Conservation (phyloP, 2,888 invertebrate species). For the Theristus sp. region DNA sequence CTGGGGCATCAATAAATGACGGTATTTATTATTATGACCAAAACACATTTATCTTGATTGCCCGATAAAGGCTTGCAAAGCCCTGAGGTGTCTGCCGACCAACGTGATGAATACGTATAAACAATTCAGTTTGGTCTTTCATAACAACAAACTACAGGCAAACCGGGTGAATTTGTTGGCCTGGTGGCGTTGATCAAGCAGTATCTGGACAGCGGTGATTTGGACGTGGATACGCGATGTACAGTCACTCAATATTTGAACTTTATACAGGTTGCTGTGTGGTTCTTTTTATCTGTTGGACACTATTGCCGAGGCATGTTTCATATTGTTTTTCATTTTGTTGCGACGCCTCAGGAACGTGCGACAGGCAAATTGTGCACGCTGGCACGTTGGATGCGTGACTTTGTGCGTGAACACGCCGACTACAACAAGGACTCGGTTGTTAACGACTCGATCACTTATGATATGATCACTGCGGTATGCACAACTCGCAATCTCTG, state of each 20-base stretch:
- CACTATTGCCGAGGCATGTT: too few species aligned
- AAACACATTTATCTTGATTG: too few species aligned
- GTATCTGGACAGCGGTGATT: constrained; percentile 81
- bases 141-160: constrained; percentile 12
- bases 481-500: too few species aligned
- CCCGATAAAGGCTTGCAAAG: too few species aligned
- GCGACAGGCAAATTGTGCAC: constrained; percentile 69
- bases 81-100: too few species aligned
- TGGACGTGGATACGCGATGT: constrained; percentile 93
- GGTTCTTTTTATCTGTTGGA: background rate
- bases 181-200: constrained; percentile 78
- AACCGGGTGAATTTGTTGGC: constrained; percentile 78
- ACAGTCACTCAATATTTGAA: constrained; percentile 87
- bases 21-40: too few species aligned
- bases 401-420: constrained; percentile 67
- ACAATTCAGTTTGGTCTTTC: too few species aligned
- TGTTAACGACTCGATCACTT: constrained; percentile 68
- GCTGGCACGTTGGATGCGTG: constrained; percentile 80
- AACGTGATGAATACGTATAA: too few species aligned
- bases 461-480: constrained; percentile 51
- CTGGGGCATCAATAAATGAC: too few species aligned
- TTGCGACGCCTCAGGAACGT: constrained; percentile 17
- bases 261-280: constrained; percentile 14
- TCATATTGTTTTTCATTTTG: background rate
- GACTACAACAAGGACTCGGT: constrained; percentile 55